Percentiles rank a stretch among this genome's conserved stretches.
Evolutionary conservation across 2,113 vertebrate genomes (phyloP).

Genomic region (Indri indri): DNA sequence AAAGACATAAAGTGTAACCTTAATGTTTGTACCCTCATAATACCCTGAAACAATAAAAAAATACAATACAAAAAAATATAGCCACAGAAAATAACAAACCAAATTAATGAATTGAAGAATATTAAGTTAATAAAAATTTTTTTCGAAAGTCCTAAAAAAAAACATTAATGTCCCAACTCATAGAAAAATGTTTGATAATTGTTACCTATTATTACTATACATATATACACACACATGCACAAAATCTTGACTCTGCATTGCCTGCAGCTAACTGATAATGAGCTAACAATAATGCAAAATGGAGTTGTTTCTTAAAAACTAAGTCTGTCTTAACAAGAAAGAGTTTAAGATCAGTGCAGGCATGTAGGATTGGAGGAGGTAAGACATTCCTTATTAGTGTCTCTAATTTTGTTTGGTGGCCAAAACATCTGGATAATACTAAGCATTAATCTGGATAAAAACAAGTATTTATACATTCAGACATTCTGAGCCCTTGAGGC

Average conservation of each 20-base stretch:
- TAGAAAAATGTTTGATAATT: not conserved
- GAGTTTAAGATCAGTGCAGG: not conserved
- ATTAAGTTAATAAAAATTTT: no score
- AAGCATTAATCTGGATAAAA: not conserved
- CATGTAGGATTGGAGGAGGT: not conserved
- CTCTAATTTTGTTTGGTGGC: conserved; percentile 42
- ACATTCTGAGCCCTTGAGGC: not conserved
- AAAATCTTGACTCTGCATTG: not conserved
- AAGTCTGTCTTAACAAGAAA: not conserved
- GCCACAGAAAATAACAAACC: no score
- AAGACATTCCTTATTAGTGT: not conserved
- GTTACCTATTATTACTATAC: not conserved
- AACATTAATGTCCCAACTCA: not conserved
- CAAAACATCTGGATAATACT: conserved; percentile 55
- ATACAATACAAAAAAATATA: no score
- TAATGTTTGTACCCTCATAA: no score
- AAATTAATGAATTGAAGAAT: no score
- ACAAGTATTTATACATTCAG: not conserved
- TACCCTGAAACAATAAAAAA: no score
- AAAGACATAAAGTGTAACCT: no score
- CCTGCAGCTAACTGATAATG: not conserved
- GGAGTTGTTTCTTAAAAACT: not conserved
- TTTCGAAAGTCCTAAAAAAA: not conserved
- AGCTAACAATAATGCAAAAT: not conserved
- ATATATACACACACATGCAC: no score